A percentile compares a stretch with the other conserved stretches of the same genome.
phyloP scores from a whole-genome alignment of 2,797 vertebrate species.

The Anas flavirostris region DNA sequence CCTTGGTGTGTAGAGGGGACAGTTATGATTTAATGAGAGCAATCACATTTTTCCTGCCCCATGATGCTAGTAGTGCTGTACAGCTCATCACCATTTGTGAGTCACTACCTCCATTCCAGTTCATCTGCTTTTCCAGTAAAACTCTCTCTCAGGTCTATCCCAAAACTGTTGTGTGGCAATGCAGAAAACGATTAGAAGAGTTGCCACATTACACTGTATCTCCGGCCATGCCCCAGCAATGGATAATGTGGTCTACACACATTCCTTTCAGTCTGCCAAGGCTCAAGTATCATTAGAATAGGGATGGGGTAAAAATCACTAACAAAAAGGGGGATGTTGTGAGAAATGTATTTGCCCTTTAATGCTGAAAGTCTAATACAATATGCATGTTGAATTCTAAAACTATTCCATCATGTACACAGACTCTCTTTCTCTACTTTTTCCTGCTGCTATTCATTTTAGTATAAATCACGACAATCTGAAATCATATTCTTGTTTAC shows the following conservation, averaged over 20 bases:
- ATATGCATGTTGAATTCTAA: constrained; percentile 22
- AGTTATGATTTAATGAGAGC: not conserved
- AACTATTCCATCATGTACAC: not conserved
- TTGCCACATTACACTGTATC: not conserved
- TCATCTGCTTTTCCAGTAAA: constrained; percentile 19
- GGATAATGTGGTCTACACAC: not conserved
- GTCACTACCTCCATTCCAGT: not conserved
- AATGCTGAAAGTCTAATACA: not conserved
- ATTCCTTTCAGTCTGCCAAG: not conserved
- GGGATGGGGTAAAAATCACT: not conserved
- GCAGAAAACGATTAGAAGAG: not conserved
- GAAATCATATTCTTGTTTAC: constrained; percentile 57
- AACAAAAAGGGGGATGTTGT: not conserved
- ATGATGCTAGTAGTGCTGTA: not conserved
- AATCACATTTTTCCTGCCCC: constrained; percentile 9
- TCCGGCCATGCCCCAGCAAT: not conserved
- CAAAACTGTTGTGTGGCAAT: not conserved
- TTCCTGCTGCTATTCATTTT: constrained; percentile 4
- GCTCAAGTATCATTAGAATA: not conserved
- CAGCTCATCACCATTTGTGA: not conserved
- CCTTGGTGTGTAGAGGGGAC: not conserved
- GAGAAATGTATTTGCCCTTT: constrained; percentile 16
- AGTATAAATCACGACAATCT: constrained; percentile 21
- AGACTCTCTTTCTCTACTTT: not conserved
- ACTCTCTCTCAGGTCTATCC: not conserved